Evolutionary conservation across 2,797 vertebrate species (phyloP), one percentile per base, ranked within the genome.

Genomic region (Myripristis jacobus): DNA sequence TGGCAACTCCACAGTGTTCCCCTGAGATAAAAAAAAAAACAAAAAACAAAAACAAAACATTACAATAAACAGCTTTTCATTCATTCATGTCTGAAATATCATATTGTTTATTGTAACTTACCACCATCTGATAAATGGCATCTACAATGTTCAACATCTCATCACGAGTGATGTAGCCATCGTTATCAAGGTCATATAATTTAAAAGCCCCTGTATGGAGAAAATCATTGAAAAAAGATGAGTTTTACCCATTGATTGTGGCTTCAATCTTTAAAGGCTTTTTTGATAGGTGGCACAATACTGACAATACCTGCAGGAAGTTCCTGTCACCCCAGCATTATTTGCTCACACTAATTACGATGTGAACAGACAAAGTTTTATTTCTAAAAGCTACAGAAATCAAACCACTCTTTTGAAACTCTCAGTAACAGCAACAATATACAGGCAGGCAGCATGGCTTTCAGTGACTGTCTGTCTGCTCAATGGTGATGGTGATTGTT

Each of bases 121-220:
- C 98, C 97, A 99, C 97, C 98, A 99, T 99, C 93, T 99, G 97
- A 90, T 99, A 99, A 83, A 99, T 99, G 3, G 98, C 97, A 0
- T 99, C 98, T 59, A 99, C 98, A 7, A 99, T 99, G 88, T 99
- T 97, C 87, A 99, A 82, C 98, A 99, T 99, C 94, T 99, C 98
- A 0, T 97, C 97, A 70, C 98, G 94, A 16, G 98, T 99, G 92
- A 99, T 99, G 92, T 97, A 99, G 66, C 98, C 98, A 0, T 99
- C 98, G 1, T 98, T 99, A 85, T 99, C 98, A 58, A 99, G 84
- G 90, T 99, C 98, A 0, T 99, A 99, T 21, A 99, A 93, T 88
- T 99, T 99, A 80, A 99, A 99, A 0, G 98, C 98, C 98, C 98
- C 98, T 99, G 92, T 16, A 51, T 12, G 24, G 71, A 82, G 65